Percentiles rank a stretch among this genome's conserved stretches.
Conservation (phyloP, 2,888 invertebrate genomes). For the Sepioteuthis lessoniana region DNA sequence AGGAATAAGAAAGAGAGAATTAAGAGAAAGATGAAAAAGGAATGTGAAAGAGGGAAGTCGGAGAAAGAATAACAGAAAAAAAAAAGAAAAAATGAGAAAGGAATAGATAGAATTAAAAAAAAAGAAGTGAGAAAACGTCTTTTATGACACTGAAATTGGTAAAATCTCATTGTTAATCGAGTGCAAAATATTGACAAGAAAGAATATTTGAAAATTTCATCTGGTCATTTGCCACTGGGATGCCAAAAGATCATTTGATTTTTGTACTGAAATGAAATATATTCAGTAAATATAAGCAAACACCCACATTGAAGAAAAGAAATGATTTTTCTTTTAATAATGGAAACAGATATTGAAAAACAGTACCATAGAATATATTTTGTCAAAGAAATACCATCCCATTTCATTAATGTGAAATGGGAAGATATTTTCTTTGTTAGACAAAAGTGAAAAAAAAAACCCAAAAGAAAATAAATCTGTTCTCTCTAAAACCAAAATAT, state of each 20-base stretch:
- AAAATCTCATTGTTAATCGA: no score
- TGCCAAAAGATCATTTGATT: no score
- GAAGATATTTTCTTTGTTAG: neutral
- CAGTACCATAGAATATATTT: neutral
- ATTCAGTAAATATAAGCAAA: no score
- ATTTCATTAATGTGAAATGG: neutral
- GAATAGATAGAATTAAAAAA: neutral
- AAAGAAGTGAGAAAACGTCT: neutral
- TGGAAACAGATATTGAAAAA: neutral
- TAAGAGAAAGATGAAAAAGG: no score
- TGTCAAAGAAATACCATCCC: neutral
- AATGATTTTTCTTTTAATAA: no score
- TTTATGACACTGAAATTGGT: no score
- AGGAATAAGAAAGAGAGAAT: neutral
- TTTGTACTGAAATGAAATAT: no score
- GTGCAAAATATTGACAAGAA: neutral
- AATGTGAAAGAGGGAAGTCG: neutral
- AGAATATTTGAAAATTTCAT: no score
- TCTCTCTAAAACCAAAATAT: no score
- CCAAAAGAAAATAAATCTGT: neutral
- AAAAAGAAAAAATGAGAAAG: no score
- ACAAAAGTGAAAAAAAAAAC: neutral
- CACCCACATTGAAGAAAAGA: no score
- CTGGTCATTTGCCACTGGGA: no score
- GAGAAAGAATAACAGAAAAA: neutral